These are phyloP conservation scores for Coptotermes formosanus DNA, from an alignment of 1,140 invertebrate genomes.

Conservation along the genomic window DNA sequence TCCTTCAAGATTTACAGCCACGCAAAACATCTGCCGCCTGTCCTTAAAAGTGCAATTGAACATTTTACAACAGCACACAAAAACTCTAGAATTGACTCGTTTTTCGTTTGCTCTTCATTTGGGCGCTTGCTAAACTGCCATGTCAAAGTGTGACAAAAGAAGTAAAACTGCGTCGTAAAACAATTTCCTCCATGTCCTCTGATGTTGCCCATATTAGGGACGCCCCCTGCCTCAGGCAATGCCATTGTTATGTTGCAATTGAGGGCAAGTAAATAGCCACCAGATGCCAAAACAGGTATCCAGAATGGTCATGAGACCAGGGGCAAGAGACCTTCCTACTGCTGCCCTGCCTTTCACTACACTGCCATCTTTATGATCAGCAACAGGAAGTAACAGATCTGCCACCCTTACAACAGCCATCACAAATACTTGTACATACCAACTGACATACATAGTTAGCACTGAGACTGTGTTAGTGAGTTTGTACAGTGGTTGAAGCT, in stretches of 20 bases:
- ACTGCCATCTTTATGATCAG: not conserved
- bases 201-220: not conserved
- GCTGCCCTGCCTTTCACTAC: not conserved
- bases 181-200: not conserved
- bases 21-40: too few species aligned
- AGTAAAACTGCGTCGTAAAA: not conserved
- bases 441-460: not conserved
- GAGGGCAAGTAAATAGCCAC: conserved; percentile 1
- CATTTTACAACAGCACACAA: not conserved
- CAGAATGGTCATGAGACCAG: not conserved
- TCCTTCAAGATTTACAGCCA: too few species aligned
- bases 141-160: not conserved
- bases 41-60: too few species aligned
- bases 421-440: not conserved
- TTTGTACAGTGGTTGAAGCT: too few species aligned
- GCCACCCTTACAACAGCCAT: not conserved
- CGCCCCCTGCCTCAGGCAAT: not conserved
- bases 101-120: not conserved
- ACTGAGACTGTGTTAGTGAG: too few species aligned
- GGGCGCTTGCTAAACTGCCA: not conserved
- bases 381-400: not conserved
- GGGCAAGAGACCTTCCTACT: conserved; percentile 7
- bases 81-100: not conserved
- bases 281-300: conserved; percentile 1
- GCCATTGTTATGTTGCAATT: conserved; percentile 4